These are phyloP conservation scores for Oreortyx pictus DNA, from an alignment of 2,797 vertebrate genomes.

Conservation along the genomic window DNA sequence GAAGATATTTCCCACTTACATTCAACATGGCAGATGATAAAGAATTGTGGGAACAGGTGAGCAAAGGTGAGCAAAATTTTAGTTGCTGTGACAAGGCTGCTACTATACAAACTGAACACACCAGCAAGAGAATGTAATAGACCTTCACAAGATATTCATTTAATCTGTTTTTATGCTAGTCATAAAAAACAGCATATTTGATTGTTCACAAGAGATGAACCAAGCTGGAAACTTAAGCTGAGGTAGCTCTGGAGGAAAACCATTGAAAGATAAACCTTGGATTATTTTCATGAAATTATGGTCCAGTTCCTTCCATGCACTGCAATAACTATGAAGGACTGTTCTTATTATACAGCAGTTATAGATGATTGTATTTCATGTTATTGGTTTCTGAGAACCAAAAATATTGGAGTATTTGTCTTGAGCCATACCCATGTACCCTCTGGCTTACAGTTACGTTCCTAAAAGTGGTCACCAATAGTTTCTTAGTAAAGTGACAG, in stretches of 20 bases:
- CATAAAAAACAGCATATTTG: background rate
- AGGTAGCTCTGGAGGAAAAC: background rate
- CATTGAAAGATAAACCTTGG: background rate
- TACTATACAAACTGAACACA: background rate
- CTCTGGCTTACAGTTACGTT: background rate
- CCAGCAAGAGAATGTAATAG: background rate
- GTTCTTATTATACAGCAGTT: background rate
- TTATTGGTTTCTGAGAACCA: background rate
- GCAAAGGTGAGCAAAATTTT: background rate
- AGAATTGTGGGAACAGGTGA: background rate
- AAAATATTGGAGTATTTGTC: background rate
- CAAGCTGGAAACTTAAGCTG: background rate
- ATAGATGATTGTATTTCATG: background rate
- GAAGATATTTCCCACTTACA: background rate
- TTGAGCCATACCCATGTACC: background rate
- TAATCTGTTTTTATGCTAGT: background rate
- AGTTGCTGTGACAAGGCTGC: accelerated
- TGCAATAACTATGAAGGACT: accelerated
- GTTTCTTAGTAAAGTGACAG: background rate
- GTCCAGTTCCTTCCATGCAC: background rate
- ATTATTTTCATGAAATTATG: background rate
- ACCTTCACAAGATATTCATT: background rate
- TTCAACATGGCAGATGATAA: background rate
- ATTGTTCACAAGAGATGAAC: background rate
- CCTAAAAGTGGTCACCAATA: background rate